A percentile compares a stretch with the other conserved stretches of the same genome.
Evolutionary conservation across 2,797 vertebrate genomes (phyloP).

Genomic region (Sebastes itinus): DNA sequence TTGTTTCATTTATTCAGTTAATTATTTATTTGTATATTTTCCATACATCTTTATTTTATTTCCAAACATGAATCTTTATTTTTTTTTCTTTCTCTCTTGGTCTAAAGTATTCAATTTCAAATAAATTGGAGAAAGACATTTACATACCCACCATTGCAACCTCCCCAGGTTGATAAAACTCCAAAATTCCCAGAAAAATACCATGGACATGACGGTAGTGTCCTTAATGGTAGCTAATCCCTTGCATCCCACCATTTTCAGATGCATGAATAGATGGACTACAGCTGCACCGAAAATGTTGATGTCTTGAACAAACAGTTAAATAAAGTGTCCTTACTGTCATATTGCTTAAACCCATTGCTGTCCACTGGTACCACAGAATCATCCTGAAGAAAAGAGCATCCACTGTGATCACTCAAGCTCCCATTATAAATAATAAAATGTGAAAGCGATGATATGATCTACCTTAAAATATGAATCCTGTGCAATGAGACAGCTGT

Average conservation of each 20-base stretch:
- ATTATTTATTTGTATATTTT: not conserved
- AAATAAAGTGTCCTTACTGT: slow-evolving; percentile 82
- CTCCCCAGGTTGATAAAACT: too few relatives aligned
- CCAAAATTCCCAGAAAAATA: not conserved
- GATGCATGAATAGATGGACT: not conserved
- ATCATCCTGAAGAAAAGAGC: slow-evolving; percentile 80
- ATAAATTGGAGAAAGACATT: not conserved
- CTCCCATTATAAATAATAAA: not conserved
- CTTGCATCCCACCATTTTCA: not conserved
- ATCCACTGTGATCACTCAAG: not conserved
- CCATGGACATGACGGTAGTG: not conserved
- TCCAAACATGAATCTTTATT: not conserved
- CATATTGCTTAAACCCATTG: slow-evolving; percentile 92
- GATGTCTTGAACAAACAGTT: not conserved
- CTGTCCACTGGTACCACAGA: slow-evolving; percentile 86
- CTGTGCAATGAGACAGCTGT: slow-evolving; percentile 89
- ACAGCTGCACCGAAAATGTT: not conserved
- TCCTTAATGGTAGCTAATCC: not conserved
- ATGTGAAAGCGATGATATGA: not conserved
- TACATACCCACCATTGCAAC: not conserved
- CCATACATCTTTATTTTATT: not conserved
- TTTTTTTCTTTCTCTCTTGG: not conserved
- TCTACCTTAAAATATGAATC: slow-evolving; percentile 94
- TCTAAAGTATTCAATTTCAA: not conserved
- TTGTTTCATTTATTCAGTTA: not conserved